Conservation (phyloP, 2,113 vertebrate genomes). For the Nothobranchius furzeri region DNA sequence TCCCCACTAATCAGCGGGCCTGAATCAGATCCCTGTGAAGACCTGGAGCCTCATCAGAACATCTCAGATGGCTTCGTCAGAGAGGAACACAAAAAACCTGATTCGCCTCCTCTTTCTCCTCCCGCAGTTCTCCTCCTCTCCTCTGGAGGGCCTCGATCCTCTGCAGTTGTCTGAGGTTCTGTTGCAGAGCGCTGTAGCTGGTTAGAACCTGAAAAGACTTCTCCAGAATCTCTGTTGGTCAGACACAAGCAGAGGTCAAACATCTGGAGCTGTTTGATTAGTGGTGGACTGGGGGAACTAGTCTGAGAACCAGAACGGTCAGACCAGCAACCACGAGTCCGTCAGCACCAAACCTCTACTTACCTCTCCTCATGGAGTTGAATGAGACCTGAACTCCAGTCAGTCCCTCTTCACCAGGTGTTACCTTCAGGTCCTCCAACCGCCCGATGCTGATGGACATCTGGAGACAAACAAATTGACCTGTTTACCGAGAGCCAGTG, state of each 20-base stretch:
- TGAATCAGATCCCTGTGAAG: no score
- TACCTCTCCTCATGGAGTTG: conserved; percentile 83
- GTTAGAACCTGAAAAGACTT: conserved; percentile 87
- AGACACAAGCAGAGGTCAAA: conserved; percentile 3
- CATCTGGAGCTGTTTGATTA: not conserved
- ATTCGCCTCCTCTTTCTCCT: not conserved
- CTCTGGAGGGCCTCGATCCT: conserved; percentile 78
- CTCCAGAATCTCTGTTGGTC: conserved; percentile 82
- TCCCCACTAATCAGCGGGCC: no score
- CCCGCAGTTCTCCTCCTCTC: conserved; percentile 66
- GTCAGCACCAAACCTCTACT: conserved; percentile 23
- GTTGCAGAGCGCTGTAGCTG: conserved; percentile 85
- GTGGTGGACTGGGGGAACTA: no score
- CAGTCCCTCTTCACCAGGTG: conserved; percentile 46
- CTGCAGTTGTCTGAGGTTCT: conserved; percentile 85
- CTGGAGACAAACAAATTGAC: conserved; percentile 62
- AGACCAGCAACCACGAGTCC: no score
- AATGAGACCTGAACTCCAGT: conserved; percentile 78
- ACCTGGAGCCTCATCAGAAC: no score
- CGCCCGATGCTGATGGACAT: conserved; percentile 86
- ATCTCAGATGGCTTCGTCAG: no score
- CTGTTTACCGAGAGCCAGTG: not conserved
- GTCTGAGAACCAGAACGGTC: not conserved
- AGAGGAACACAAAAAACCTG: no score
- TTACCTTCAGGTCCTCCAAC: conserved; percentile 82